These are phyloP conservation scores for Petromus typicus DNA, from an alignment of 2,113 vertebrate genomes.

Conservation along the genomic window DNA sequence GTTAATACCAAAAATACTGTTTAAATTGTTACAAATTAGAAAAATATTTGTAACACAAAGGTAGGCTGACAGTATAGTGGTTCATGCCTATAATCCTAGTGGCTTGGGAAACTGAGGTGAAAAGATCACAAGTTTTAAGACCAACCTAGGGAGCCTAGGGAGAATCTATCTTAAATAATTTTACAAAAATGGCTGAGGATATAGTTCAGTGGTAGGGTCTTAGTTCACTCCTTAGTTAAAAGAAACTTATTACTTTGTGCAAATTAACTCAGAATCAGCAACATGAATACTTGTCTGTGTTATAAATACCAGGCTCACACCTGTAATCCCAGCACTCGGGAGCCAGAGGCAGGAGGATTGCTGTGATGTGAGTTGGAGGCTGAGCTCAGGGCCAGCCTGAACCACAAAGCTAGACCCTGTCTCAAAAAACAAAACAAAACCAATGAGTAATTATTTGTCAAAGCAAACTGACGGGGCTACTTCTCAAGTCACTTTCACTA, in stretches of 20 bases:
- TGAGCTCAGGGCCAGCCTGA: no score
- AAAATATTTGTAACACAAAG: conserved; percentile 35
- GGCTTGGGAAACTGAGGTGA: not conserved
- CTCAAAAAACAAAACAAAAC: no score
- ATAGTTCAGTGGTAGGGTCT: not conserved
- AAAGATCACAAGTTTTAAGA: not conserved
- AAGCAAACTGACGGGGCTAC: not conserved
- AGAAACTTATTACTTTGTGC: not conserved
- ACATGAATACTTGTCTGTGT: not conserved
- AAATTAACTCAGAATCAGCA: conserved; percentile 12
- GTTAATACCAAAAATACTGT: conserved; percentile 29
- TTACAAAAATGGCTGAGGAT: not conserved
- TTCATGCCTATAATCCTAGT: not conserved
- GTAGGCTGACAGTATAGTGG: not conserved
- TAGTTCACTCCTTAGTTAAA: not conserved
- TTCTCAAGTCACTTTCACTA: conserved; percentile 42
- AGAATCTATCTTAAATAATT: not conserved
- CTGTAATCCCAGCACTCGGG: no score
- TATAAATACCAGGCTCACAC: no score
- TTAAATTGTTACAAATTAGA: conserved; percentile 34
- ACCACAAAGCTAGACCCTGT: no score
- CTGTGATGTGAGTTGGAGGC: no score
- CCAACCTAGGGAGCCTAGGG: not conserved
- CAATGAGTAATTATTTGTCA: conserved; percentile 30
- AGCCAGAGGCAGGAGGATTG: no score